Evolutionary conservation across 2,113 vertebrate species (phyloP).

Genomic region (Lates calcarifer): DNA sequence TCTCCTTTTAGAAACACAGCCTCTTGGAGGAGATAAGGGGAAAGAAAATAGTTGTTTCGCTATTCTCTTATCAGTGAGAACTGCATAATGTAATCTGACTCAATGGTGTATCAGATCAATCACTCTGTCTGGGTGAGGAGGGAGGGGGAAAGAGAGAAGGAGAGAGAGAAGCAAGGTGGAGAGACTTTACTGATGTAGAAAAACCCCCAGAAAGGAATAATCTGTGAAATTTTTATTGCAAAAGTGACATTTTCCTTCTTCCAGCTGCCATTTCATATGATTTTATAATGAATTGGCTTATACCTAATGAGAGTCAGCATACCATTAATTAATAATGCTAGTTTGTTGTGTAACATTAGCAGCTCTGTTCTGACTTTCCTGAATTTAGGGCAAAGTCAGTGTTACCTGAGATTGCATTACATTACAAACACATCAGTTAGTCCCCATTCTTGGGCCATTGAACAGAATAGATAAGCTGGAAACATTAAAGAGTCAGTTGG

Average conservation of each 20-base stretch:
- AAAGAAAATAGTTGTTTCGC: conserved; percentile 81
- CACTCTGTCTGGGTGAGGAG: conserved; percentile 62
- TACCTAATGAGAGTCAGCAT: neutral
- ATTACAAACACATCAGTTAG: neutral
- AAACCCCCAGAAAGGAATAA: conserved; percentile 27
- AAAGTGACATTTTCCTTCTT: neutral
- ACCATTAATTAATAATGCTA: neutral
- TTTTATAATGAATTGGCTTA: neutral
- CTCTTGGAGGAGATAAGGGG: conserved; percentile 76
- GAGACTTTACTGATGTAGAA: conserved; percentile 17
- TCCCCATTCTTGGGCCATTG: neutral
- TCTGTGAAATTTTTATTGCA: neutral
- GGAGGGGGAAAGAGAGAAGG: conserved; percentile 17
- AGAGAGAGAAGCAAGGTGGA: neutral
- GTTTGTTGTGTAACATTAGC: neutral
- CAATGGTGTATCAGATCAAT: conserved; percentile 80
- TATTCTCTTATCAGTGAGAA: conserved; percentile 80
- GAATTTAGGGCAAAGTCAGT: neutral
- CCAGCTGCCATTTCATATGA: neutral
- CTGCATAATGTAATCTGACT: conserved; percentile 81
- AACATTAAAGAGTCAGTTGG: neutral
- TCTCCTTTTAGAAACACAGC: conserved; percentile 81
- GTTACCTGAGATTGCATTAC: neutral
- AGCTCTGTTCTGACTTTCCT: neutral
- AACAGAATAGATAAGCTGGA: neutral